Base-by-base conservation (phyloP, 2,888 invertebrate species). In the Cordilura impudica region DNA sequence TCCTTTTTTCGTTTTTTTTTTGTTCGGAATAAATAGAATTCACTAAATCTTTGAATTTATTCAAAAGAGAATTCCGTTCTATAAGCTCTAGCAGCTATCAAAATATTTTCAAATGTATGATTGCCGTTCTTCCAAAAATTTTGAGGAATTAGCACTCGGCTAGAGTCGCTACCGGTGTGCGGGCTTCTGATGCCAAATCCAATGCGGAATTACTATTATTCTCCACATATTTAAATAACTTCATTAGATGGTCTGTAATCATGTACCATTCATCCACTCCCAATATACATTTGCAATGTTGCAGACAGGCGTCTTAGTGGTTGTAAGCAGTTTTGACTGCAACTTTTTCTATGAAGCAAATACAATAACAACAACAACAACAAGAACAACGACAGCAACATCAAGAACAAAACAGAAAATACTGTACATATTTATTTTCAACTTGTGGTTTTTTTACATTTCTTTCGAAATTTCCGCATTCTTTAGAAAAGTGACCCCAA, bases 401-500 rank as follows among this genome's bases (percentile, higher is more conserved):
- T 53, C 5, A 18, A 51, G 3, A 49, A 39, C 21, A 61, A 53
- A 5, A 35, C 29, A 53, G 60, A 73, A 77, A 60, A 67, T 56
- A 61, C 71, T 74, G 83, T 85, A n/a, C n/a, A n/a, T n/a, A 85
- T 87, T 86, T 87, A 86, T 86, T 87, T 85, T 87, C 85, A 83
- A 86, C 84, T 86, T 86, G 86, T 87, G 85, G 85, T n/a, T 83
- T 83, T 75, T 81, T 76, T 83, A 83, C 84, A 84, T 83, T 83
- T 85, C 84, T 86, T 86, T 83, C 85, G 85, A 85, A 85, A 87
- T 87, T 85, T 87, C 87, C 87, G 87, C 87, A 87, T 87, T 87
- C 87, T 84, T 85, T 82, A 85, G 73, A 76, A 81, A 85, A 85
- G 84, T 86, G 87, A 85, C 84, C 85, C 78, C 72, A 73, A 69